Percentiles rank a stretch among this genome's conserved stretches.
Evolutionary conservation across 1,140 invertebrate species (phyloP).

Genomic region (Leucophenga varia): DNA sequence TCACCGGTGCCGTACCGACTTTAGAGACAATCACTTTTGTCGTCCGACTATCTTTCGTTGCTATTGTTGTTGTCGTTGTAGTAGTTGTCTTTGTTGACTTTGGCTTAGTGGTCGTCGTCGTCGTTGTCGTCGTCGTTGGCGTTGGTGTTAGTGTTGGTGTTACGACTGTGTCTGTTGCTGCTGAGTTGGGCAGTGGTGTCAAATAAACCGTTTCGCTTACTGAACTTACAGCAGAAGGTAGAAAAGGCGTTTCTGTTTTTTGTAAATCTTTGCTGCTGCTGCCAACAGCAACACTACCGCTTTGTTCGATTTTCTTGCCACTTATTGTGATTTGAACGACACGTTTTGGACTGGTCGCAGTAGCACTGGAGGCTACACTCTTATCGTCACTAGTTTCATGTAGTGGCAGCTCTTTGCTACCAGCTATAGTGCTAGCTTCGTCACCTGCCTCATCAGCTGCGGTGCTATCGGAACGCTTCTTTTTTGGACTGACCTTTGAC

Average conservation of each 20-base stretch:
- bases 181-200: conserved; percentile 25
- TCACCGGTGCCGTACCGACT: conserved; percentile 18
- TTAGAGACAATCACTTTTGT: conserved; percentile 43
- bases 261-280: no score
- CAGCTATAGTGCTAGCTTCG: conserved; percentile 15
- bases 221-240: no score
- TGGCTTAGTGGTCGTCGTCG: background rate
- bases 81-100: conserved; percentile 11
- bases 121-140: background rate
- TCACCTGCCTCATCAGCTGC: conserved; percentile 30
- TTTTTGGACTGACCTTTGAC: conserved; percentile 36
- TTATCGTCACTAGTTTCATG: no score
- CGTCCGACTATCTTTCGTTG: conserved; percentile 29
- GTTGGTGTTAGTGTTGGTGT: conserved; percentile 6
- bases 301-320: conserved; percentile 44
- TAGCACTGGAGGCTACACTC: no score
- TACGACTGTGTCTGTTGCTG: conserved; percentile 4
- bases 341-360: no score
- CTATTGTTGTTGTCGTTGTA: conserved; percentile 24
- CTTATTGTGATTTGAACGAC: conserved; percentile 49
- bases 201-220: conserved; percentile 45
- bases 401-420: conserved; percentile 3
- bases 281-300: background rate
- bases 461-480: conserved; percentile 14
- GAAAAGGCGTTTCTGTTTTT: no score